phyloP scores from a whole-genome alignment of 2,888 invertebrate species.

The Tortrix viridana region DNA sequence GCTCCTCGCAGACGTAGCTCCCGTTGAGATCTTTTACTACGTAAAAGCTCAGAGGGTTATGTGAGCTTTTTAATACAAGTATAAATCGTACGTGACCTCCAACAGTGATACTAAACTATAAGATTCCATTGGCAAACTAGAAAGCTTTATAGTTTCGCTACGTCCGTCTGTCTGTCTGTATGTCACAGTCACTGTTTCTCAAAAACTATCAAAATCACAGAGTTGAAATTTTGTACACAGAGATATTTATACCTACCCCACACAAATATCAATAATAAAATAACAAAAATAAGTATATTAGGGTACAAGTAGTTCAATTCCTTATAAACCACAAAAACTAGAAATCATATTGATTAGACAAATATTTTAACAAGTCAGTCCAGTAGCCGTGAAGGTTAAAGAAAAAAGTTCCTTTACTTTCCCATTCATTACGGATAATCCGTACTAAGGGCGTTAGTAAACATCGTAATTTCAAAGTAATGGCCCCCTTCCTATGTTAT shows the following conservation, averaged over 20 bases:
- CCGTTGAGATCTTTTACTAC: neutral
- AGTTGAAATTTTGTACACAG: too few species aligned
- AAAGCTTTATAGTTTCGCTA: too few species aligned
- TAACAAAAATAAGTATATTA: too few species aligned
- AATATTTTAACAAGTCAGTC: constrained; percentile 32
- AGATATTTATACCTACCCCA: too few species aligned
- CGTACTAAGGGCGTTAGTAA: constrained; percentile 34
- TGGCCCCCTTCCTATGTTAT: constrained; percentile 34
- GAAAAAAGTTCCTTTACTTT: constrained; percentile 31
- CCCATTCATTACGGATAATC: constrained; percentile 35
- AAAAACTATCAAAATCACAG: too few species aligned
- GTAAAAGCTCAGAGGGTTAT: neutral
- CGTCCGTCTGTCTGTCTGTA: too few species aligned
- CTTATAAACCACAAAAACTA: constrained; percentile 1
- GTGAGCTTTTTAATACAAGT: neutral
- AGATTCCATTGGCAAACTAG: too few species aligned
- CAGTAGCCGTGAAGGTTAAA: constrained; percentile 14
- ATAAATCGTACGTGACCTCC: too few species aligned
- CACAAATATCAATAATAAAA: too few species aligned
- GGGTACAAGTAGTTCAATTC: too few species aligned
- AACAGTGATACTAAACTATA: too few species aligned
- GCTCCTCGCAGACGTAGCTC: neutral
- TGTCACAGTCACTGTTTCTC: too few species aligned
- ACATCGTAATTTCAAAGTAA: constrained; percentile 35
- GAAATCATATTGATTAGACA: constrained; percentile 28